phyloP scores from a whole-genome alignment of 2,888 invertebrate species.

The Lasius fuliginosus region DNA sequence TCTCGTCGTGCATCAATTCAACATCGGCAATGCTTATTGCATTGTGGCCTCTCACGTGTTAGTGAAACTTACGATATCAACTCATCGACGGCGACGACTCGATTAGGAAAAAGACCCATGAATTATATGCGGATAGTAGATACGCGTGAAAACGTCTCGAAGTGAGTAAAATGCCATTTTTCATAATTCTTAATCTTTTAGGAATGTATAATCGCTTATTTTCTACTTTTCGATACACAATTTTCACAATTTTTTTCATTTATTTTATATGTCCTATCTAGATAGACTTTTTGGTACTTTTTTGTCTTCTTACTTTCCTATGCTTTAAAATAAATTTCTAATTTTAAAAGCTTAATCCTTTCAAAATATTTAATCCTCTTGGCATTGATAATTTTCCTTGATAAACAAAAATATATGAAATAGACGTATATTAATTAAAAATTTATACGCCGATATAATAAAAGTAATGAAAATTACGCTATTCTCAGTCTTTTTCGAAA shows the following conservation, averaged over 20 bases:
- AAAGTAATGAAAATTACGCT: background rate
- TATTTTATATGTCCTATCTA: background rate
- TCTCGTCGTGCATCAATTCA: constrained; percentile 13
- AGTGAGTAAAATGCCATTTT: constrained; percentile 35
- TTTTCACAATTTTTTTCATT: background rate
- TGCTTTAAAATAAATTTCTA: background rate
- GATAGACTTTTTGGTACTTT: background rate
- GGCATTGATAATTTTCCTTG: background rate
- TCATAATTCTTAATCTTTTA: background rate
- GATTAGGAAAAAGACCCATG: constrained; percentile 44
- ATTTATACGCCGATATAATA: background rate
- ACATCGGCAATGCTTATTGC: constrained; percentile 15
- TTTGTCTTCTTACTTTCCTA: background rate
- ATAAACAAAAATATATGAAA: background rate
- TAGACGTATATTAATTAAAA: background rate
- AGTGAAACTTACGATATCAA: constrained; percentile 27
- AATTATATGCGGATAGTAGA: constrained; percentile 28
- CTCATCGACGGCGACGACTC: constrained; percentile 49
- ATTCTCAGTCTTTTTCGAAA: constrained; percentile 2
- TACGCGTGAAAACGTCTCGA: constrained; percentile 22
- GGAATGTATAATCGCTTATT: background rate
- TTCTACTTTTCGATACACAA: background rate
- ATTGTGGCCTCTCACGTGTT: constrained; percentile 2
- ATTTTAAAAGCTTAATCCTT: background rate
- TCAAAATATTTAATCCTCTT: background rate